Conservation (phyloP, 2,888 invertebrate species). For the Dasypolia templi region DNA sequence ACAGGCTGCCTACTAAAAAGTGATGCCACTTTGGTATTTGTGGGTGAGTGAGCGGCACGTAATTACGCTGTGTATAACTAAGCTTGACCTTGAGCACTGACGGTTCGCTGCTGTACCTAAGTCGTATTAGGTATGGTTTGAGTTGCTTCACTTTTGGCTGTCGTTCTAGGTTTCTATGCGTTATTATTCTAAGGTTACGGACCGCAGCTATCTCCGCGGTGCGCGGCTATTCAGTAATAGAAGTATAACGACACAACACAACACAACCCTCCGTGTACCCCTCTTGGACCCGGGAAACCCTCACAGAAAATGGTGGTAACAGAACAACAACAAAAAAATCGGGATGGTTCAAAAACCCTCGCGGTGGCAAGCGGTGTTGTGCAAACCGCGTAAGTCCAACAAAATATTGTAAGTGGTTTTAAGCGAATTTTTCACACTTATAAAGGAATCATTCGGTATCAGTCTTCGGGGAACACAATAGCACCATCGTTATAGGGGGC, state of each 20-base stretch:
- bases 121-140: too few relatives aligned
- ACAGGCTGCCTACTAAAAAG: too few relatives aligned
- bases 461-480: constrained; percentile 78
- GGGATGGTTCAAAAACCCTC: not conserved
- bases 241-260: not conserved
- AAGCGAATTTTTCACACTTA: constrained; percentile 27
- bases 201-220: not conserved
- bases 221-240: not conserved
- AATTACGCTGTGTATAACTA: too few relatives aligned
- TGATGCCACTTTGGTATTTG: too few relatives aligned
- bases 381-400: too few relatives aligned
- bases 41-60: too few relatives aligned
- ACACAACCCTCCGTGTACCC: not conserved
- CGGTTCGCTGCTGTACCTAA: too few relatives aligned
- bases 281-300: not conserved
- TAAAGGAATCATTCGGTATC: constrained; percentile 56
- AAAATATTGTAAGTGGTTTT: constrained; percentile 18
- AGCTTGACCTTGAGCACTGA: too few relatives aligned
- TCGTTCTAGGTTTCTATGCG: too few relatives aligned
- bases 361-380: not conserved
- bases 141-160: too few relatives aligned
- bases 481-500: constrained; percentile 60
- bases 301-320: not conserved
- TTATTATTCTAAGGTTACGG: too few relatives aligned
- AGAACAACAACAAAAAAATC: not conserved